Percentiles rank a stretch among this genome's conserved stretches.
Conservation (phyloP, 2,888 invertebrate species). For the Lapara coniferarum region DNA sequence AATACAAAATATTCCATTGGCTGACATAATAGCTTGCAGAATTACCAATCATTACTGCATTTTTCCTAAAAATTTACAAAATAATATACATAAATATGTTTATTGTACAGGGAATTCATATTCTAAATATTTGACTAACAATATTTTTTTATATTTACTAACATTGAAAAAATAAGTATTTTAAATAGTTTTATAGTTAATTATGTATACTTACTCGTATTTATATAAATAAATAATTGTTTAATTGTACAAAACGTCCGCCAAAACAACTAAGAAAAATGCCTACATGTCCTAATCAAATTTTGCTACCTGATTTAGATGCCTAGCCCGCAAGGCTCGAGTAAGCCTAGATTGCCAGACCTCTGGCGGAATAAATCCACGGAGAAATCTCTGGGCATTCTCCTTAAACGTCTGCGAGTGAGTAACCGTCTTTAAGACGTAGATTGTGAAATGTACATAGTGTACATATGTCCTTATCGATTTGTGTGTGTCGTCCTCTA, state of each 20-base stretch:
- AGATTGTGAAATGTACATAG: constrained; percentile 38
- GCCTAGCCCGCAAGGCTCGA: constrained; percentile 61
- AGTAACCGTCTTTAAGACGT: constrained; percentile 56
- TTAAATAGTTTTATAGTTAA: too few relatives aligned
- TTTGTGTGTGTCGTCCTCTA: constrained; percentile 54
- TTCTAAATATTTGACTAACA: too few relatives aligned
- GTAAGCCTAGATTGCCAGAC: constrained; percentile 72
- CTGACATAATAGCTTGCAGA: not conserved
- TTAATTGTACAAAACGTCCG: too few relatives aligned
- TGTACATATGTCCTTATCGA: constrained; percentile 25
- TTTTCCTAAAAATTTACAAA: too few relatives aligned
- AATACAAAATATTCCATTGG: not conserved
- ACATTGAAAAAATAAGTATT: too few relatives aligned
- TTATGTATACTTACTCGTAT: too few relatives aligned
- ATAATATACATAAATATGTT: not conserved
- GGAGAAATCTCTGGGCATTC: constrained; percentile 74
- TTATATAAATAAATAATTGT: too few relatives aligned
- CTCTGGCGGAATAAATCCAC: constrained; percentile 74
- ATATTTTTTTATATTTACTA: too few relatives aligned
- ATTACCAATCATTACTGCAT: not conserved
- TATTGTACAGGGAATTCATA: not conserved
- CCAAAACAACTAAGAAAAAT: not conserved
- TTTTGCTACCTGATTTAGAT: constrained; percentile 63
- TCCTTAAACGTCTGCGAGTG: constrained; percentile 73
- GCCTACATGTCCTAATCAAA: constrained; percentile 22